Evolutionary conservation across 2,888 invertebrate genomes (phyloP).

Genomic region (Ceramica pisi): DNA sequence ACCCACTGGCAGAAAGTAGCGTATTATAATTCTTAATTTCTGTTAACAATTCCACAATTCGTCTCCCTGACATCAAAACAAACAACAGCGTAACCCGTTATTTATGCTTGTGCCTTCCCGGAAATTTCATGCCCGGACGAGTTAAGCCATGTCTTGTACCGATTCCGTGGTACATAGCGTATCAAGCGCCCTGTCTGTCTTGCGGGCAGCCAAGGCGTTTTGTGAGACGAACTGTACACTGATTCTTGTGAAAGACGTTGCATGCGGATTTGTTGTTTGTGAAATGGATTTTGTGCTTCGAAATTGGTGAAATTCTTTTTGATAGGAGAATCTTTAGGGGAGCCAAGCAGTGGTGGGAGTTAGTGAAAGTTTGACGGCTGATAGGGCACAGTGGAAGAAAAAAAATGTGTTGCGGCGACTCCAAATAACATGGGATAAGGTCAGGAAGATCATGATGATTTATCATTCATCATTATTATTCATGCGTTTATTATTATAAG

Average conservation of each 20-base stretch:
- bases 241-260: conserved; percentile 34
- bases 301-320: neutral
- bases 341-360: neutral
- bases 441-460: too few relatives aligned
- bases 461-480: too few relatives aligned
- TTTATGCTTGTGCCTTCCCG: conserved; percentile 32
- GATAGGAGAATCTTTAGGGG: neutral
- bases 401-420: too few relatives aligned
- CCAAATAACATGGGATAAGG: too few relatives aligned
- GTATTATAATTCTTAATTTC: neutral
- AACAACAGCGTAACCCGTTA: conserved; percentile 34
- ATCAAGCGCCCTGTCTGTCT: conserved; percentile 39
- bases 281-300: neutral
- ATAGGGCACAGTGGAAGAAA: too few relatives aligned
- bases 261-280: conserved; percentile 16
- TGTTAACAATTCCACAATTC: neutral
- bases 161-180: conserved; percentile 36
- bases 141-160: conserved; percentile 47
- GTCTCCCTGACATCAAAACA: conserved; percentile 37
- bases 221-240: conserved; percentile 25
- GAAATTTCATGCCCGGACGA: conserved; percentile 40
- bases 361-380: too few relatives aligned
- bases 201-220: conserved; percentile 23
- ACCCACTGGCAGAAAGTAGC: too few relatives aligned
- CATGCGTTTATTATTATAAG: too few relatives aligned